Percentiles rank a stretch among this genome's conserved stretches.
These are phyloP conservation scores for Lates japonicus DNA, from an alignment of 2,797 vertebrate species.

Conservation along the genomic window DNA sequence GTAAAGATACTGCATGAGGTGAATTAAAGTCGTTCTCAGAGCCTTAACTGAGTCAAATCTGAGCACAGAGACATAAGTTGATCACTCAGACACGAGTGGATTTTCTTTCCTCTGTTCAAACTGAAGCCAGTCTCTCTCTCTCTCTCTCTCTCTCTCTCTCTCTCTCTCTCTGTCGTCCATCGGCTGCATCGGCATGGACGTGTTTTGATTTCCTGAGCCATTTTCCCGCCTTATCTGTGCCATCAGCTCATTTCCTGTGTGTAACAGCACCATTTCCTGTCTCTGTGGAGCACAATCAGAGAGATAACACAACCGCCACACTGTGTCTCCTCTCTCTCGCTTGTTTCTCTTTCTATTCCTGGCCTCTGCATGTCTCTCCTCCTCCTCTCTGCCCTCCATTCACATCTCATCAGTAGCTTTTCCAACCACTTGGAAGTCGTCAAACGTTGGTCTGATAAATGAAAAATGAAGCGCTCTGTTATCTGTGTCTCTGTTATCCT, in stretches of 20 bases:
- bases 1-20: no score
- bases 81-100: no score
- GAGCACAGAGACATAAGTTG: no score
- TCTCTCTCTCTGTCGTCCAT: not conserved
- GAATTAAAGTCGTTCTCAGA: no score
- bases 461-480: not conserved
- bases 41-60: no score
- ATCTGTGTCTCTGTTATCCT: not conserved
- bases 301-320: conserved; percentile 49
- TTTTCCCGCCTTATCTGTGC: conserved; percentile 60
- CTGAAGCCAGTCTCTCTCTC: not conserved
- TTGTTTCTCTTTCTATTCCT: conserved; percentile 13
- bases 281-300: conserved; percentile 60
- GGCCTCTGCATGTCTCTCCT: not conserved
- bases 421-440: not conserved
- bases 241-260: conserved; percentile 71
- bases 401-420: not conserved
- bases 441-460: not conserved
- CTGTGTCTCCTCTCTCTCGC: not conserved
- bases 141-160: no score
- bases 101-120: no score
- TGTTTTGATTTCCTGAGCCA: conserved; percentile 67
- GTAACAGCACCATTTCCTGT: conserved; percentile 67
- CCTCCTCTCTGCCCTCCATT: not conserved
- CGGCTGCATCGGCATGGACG: conserved; percentile 22